Base-by-base conservation (phyloP, 1,140 invertebrate species). In the Dermatophagoides farinae region DNA sequence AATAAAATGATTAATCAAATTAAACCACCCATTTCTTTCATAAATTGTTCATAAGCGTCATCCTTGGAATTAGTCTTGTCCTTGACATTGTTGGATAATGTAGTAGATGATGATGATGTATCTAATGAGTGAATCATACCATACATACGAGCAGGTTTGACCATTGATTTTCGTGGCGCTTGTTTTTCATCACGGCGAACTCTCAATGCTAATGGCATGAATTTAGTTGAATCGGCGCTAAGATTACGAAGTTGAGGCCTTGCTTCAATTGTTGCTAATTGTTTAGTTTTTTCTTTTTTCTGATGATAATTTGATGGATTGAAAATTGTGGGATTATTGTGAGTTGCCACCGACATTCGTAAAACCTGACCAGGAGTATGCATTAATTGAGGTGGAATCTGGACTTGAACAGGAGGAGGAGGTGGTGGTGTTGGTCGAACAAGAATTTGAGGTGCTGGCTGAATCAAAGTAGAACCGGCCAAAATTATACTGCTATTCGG, bases 21-120 rank as follows among this genome's bases (percentile, higher is more conserved):
- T 25, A 96, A 74, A 44, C 83, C 87, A 73, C 93, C 81, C 90
- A 97, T 95, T 77, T 97, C 92, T 72, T 85, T 83, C 90, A 97
- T 96, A 71, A 97, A 97, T 70, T 91, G 87, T 74, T 89, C 83
- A 68, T 97, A 97, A 40, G 91, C 92, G 70, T 97, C 91, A 69
- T 97, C 92, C 71, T 97, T 97, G 41, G 85, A 93, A 43, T 80
- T 81, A 65, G 77, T 57, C 43, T 62, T 22, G 23, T 44, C 39
- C 22, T 47, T 25, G 11, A 64, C 59, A 16, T 5, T 22, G 10
- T 5, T 59, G 54, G 52, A 16, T 9, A 2, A 12, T 23, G 20
- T 18, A n/a, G 40, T 22, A 9, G 14, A 11, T 39, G 46, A 58
- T 1, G 53, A 22, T 52, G 50, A 38, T 20, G 25, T n/a, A 16